Evolutionary conservation across 1,140 invertebrate species (phyloP), one percentile per base, ranked within the genome.

Genomic region (Brachionus manjavacas): DNA sequence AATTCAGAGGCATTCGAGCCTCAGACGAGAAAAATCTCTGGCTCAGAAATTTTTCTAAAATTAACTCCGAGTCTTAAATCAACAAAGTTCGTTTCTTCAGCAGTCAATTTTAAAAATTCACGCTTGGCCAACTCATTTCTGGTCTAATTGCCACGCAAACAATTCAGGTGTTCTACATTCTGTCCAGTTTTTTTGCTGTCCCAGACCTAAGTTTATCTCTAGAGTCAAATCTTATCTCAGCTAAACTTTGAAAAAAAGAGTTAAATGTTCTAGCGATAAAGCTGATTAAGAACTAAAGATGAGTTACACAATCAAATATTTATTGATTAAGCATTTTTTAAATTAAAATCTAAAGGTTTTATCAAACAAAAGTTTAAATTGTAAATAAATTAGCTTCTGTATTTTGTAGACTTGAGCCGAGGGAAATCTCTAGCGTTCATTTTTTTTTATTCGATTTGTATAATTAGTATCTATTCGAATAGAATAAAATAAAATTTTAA

Each of bases 311-410:
- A 68, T 68, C 66, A 68, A 68, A 68, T 31, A 31, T 68, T 39
- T 68, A 68, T 68, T 68, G 66, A 68, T 68, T 68, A 68, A 68
- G 66, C 66, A 68, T 68, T 68, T 68, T 68, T 68, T 31, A 28
- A 39, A 28, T 31, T 68, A 31, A 68, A 68, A 31, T 68, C 31
- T 39, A 68, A 39, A 68, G 66, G 31, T 68, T 31, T 68, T 68
- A 68, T 68, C 66, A 31, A 31, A 31, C 25, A 31, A 31, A 68
- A 68, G 66, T 68, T 60, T 31, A 68, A 68, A 68, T 68, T 68
- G n/a, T 31, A 68, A 68, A 68, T 68, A 68, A 68, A 68, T 68
- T 68, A 68, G 39, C 66, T 68, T 68, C 66, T 68, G 25, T 31
- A 68, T 28, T n/a, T 7, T 39, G 66, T 23, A 68, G 25, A 31